phyloP scores from a whole-genome alignment of 2,797 vertebrate genomes.

The Galagoides demidoff region DNA sequence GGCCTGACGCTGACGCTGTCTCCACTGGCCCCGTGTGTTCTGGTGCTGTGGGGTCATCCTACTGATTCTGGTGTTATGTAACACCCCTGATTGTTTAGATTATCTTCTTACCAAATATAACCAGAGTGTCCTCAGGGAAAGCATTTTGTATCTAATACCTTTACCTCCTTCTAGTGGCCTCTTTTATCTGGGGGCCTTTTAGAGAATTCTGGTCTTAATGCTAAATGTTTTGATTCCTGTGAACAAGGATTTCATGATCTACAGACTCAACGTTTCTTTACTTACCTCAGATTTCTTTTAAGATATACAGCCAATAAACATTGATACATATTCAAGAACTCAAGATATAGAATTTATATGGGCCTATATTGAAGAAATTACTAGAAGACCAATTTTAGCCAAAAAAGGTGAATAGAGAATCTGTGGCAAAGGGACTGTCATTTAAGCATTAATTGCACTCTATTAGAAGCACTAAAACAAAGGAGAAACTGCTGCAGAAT shows the following conservation, averaged over 20 bases:
- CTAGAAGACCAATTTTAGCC: slow-evolving; percentile 21
- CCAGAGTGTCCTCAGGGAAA: background rate
- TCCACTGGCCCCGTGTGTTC: background rate
- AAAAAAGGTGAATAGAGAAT: background rate
- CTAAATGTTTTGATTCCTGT: background rate
- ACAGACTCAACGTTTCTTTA: background rate
- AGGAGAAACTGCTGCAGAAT: background rate
- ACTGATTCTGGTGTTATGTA: background rate
- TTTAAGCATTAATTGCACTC: background rate
- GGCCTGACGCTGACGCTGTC: background rate
- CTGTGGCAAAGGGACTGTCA: background rate
- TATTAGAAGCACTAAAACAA: background rate
- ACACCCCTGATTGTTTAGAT: background rate
- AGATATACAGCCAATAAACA: background rate
- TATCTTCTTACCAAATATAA: background rate
- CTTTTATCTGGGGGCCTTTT: background rate
- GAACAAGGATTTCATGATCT: background rate
- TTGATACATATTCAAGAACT: background rate
- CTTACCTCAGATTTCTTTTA: slow-evolving; percentile 8
- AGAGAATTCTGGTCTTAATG: background rate
- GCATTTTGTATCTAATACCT: background rate
- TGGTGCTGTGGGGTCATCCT: background rate
- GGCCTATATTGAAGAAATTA: slow-evolving; percentile 23
- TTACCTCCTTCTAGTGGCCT: background rate
- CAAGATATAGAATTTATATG: background rate